A percentile compares a stretch with the other conserved stretches of the same genome.
Evolutionary conservation across 2,888 invertebrate genomes (phyloP).

Genomic region (Cheilosia variabilis): DNA sequence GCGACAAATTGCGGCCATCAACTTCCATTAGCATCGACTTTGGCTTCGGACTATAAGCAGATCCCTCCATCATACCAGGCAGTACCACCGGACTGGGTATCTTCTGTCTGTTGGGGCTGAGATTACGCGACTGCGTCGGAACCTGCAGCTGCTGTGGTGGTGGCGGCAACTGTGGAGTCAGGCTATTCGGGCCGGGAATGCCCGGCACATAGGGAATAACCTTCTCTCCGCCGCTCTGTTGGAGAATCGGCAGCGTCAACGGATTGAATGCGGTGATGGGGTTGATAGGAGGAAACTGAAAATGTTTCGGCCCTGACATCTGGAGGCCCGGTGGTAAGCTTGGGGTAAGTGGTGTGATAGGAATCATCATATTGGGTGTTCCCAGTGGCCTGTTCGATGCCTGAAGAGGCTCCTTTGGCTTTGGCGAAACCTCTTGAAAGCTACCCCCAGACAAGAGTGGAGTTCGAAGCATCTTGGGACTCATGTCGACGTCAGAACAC

Average conservation of each 20-base stretch:
- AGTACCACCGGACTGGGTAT: constrained; percentile 79
- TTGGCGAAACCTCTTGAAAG: constrained; percentile 85
- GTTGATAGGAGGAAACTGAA: constrained; percentile 88
- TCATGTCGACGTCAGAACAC: constrained; percentile 86
- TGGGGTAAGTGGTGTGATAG: constrained; percentile 85
- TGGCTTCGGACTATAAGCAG: constrained; percentile 56
- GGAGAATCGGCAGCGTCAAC: constrained; percentile 86
- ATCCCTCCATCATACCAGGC: constrained; percentile 37
- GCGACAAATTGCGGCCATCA: constrained; percentile 78
- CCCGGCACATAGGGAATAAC: constrained; percentile 94
- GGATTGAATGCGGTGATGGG: constrained; percentile 89
- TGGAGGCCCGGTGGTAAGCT: constrained; percentile 85
- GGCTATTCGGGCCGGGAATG: constrained; percentile 91
- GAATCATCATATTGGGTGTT: constrained; percentile 85
- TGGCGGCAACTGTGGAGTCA: constrained; percentile 82
- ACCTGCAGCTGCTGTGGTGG: constrained; percentile 81
- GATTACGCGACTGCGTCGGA: constrained; percentile 74
- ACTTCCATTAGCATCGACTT: constrained; percentile 49
- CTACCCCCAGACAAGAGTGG: constrained; percentile 93
- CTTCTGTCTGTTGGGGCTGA: constrained; percentile 81
- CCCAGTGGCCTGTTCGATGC: constrained; percentile 77
- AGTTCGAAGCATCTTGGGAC: constrained; percentile 91
- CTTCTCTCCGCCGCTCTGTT: constrained; percentile 86
- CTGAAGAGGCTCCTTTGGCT: constrained; percentile 77
- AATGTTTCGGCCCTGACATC: constrained; percentile 82